phyloP scores from a whole-genome alignment of 2,797 vertebrate species.

The Alouatta caraya region DNA sequence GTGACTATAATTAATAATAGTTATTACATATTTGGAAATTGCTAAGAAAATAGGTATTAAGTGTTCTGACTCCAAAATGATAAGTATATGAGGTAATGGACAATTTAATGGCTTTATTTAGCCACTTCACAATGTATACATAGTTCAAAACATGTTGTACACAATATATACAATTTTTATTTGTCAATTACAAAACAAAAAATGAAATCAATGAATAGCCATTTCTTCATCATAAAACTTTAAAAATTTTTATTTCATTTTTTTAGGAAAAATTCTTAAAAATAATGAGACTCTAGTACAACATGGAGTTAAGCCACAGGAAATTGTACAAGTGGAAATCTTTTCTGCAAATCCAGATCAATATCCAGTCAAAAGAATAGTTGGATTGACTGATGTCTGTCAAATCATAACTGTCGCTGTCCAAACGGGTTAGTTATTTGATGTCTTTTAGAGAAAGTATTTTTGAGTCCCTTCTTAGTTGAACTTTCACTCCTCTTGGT shows the following conservation, averaged over 20 bases:
- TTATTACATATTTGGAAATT: not conserved
- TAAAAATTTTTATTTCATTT: conserved; percentile 43
- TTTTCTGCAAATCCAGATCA: conserved; percentile 80
- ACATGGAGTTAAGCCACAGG: conserved; percentile 85
- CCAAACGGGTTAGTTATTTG: conserved; percentile 84
- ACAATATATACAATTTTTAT: not conserved
- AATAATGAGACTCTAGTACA: conserved; percentile 84
- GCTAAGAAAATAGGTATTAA: not conserved
- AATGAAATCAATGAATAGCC: not conserved
- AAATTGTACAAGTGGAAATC: conserved; percentile 87
- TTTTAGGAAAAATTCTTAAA: conserved; percentile 84
- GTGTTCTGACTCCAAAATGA: not conserved
- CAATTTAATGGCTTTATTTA: not conserved
- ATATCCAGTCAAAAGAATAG: conserved; percentile 84
- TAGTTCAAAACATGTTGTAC: not conserved
- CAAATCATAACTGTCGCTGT: conserved; percentile 90
- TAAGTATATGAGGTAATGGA: not conserved
- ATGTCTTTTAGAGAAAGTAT: not conserved
- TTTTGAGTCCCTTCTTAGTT: not conserved
- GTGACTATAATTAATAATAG: not conserved
- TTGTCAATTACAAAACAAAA: not conserved
- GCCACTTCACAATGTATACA: not conserved
- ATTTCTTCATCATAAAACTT: conserved; percentile 20
- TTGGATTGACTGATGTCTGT: conserved; percentile 82
- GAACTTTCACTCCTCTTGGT: not conserved